Evolutionary conservation across 2,113 vertebrate species (phyloP).

Genomic region (Alosa alosa): DNA sequence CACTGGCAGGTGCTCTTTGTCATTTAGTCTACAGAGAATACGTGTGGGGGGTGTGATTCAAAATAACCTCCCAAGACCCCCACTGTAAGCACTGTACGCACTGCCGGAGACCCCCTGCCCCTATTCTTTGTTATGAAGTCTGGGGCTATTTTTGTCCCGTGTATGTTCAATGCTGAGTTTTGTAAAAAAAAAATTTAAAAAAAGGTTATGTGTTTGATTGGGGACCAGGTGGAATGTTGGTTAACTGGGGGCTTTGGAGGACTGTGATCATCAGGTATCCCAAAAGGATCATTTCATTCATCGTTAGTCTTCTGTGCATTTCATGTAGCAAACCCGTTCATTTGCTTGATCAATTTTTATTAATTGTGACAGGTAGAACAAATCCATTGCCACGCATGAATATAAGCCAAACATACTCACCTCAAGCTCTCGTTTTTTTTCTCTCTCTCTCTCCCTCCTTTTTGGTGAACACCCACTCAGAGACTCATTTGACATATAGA

Average conservation of each 20-base stretch:
- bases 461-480: background rate
- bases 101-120: constrained; percentile 19
- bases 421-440: background rate
- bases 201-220: background rate
- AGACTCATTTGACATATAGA: background rate
- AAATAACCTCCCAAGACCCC: constrained; percentile 42
- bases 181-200: background rate
- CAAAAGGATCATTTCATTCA: background rate
- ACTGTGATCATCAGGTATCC: constrained; percentile 7
- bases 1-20: constrained; percentile 60
- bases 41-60: constrained; percentile 33
- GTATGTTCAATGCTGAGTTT: constrained; percentile 9
- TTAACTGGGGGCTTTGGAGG: background rate
- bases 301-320: background rate
- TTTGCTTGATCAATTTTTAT: background rate
- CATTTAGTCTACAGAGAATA: constrained; percentile 42
- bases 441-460: background rate
- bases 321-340: background rate
- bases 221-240: background rate
- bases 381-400: background rate
- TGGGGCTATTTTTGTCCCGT: constrained; percentile 37
- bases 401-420: background rate
- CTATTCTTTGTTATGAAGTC: constrained; percentile 39
- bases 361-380: constrained; percentile 15
- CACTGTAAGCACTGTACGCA: constrained; percentile 8